Conservation (phyloP, 2,113 vertebrate genomes). For the Synchiropus splendidus region DNA sequence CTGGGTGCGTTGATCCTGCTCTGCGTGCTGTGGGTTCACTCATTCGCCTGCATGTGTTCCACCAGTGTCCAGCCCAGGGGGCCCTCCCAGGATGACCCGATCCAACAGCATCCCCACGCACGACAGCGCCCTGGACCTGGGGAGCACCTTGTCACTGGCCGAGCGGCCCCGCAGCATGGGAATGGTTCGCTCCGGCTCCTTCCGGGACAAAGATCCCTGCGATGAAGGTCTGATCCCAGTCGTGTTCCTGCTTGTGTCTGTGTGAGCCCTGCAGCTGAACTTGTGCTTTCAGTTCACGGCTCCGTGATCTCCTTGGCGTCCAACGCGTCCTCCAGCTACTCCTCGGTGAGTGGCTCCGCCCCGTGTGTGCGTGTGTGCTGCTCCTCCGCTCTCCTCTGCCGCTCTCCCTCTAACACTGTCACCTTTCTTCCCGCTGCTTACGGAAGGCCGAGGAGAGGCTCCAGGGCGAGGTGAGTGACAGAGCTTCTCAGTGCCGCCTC, state of each 20-base stretch:
- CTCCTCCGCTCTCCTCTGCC: conserved; percentile 3
- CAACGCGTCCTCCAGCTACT: conserved; percentile 88
- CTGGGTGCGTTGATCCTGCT: conserved; percentile 66
- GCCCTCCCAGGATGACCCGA: conserved; percentile 84
- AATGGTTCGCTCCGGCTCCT: conserved; percentile 89
- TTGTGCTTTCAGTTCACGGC: conserved; percentile 78
- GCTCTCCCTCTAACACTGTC: conserved; percentile 56
- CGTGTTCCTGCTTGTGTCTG: no score
- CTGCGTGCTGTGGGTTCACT: not conserved
- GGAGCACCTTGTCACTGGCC: conserved; percentile 87
- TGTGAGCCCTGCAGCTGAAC: no score
- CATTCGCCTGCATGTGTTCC: conserved; percentile 5
- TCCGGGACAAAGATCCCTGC: conserved; percentile 83
- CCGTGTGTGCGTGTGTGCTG: not conserved
- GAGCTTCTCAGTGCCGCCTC: conserved; percentile 17
- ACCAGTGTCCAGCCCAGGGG: conserved; percentile 71
- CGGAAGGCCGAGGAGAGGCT: conserved; percentile 94
- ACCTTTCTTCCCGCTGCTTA: conserved; percentile 52
- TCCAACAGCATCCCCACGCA: conserved; percentile 97
- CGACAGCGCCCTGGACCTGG: conserved; percentile 84
- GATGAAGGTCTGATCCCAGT: conserved; percentile 78
- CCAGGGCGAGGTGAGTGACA: conserved; percentile 89
- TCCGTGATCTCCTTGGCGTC: conserved; percentile 91
- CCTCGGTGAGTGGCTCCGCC: conserved; percentile 77
- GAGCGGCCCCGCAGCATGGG: conserved; percentile 91